Evolutionary conservation across 2,888 invertebrate genomes (phyloP), one percentile per base, ranked within the genome.

Genomic region (Amphipyra tragopoginis): DNA sequence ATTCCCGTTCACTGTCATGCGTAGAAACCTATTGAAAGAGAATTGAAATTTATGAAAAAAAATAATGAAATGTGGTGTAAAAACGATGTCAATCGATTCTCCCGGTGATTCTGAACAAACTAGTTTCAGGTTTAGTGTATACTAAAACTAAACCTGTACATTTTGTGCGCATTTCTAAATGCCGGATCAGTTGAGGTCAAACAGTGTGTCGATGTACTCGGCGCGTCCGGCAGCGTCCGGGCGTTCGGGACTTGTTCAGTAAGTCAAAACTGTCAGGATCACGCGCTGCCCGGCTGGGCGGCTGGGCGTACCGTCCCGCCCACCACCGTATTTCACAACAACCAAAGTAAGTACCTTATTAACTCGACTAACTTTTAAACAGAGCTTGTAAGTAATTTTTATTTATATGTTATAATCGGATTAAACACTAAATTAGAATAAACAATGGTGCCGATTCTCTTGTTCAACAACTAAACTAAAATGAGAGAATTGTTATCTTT

Each of bases 221-320:
- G 61, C 57, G 61, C 57, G 56, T 36, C 36, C 50, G 51, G 60
- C 50, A 21, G 44, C 57, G 66, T 54, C 65, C 53, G 59, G 71
- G 52, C 64, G 68, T 65, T 55, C 63, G 65, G 54, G 72, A 64
- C 66, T 73, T 73, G 72, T 79, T 74, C 76, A 71, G 85, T 86
- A 82, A 85, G 82, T 86, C 87, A 87, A 83, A 89, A 82, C 86
- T 87, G 88, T 88, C 88, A 86, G 72, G 55, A 68, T 81, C 87
- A 87, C 82, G 79, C 85, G 79, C 81, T 78, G 65, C 67, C 64
- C 61, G 55, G 65, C 65, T 59, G 54, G 51, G 15, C 52, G 45
- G 65, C 65, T 65, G 67, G 67, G 56, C 67, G 56, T 43, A 33
- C 50, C 58, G 57, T 38, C 56, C 57, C 76, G 60, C 79, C 76